phyloP scores from a whole-genome alignment of 1,140 invertebrate genomes.

The Trichogramma pretiosum region DNA sequence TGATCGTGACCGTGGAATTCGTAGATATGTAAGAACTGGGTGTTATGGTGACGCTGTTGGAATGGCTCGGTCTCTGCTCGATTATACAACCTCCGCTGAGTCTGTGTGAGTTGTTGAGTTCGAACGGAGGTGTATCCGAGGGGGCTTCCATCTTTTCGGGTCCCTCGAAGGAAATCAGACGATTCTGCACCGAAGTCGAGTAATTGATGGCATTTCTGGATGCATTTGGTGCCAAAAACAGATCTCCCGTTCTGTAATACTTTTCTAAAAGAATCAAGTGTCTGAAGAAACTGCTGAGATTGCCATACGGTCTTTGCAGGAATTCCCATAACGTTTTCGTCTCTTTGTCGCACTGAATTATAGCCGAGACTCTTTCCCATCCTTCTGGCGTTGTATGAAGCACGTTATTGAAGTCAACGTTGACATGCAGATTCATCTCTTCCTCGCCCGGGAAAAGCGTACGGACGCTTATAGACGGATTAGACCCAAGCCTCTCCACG shows the following conservation, averaged over 20 bases:
- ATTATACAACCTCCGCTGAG: slow-evolving; percentile 32
- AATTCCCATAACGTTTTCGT: slow-evolving; percentile 72
- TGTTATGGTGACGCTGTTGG: too few relatives aligned
- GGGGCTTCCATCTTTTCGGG: slow-evolving; percentile 42
- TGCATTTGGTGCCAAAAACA: slow-evolving; percentile 62
- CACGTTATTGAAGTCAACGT: slow-evolving; percentile 59
- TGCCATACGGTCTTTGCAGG: slow-evolving; percentile 73
- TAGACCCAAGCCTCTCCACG: slow-evolving; percentile 54
- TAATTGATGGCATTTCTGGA: slow-evolving; percentile 66
- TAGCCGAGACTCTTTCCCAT: slow-evolving; percentile 70
- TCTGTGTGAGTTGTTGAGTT: slow-evolving; percentile 32
- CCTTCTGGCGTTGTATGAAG: slow-evolving; percentile 63
- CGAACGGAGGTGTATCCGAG: slow-evolving; percentile 29
- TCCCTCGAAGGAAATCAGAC: slow-evolving; percentile 63
- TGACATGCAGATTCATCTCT: slow-evolving; percentile 66
- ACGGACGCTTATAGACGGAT: slow-evolving; percentile 70
- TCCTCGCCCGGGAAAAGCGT: slow-evolving; percentile 71
- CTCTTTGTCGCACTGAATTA: slow-evolving; percentile 72
- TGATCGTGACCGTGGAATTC: too few relatives aligned
- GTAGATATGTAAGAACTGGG: neutral
- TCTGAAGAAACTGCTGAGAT: slow-evolving; percentile 71
- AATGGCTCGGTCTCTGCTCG: slow-evolving; percentile 24
- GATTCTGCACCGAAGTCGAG: slow-evolving; percentile 67
- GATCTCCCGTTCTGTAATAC: slow-evolving; percentile 66
- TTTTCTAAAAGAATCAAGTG: slow-evolving; percentile 74